Evolutionary conservation across 2,113 vertebrate genomes (phyloP), one percentile per base, ranked within the genome.

Genomic region (Scopus umbretta): DNA sequence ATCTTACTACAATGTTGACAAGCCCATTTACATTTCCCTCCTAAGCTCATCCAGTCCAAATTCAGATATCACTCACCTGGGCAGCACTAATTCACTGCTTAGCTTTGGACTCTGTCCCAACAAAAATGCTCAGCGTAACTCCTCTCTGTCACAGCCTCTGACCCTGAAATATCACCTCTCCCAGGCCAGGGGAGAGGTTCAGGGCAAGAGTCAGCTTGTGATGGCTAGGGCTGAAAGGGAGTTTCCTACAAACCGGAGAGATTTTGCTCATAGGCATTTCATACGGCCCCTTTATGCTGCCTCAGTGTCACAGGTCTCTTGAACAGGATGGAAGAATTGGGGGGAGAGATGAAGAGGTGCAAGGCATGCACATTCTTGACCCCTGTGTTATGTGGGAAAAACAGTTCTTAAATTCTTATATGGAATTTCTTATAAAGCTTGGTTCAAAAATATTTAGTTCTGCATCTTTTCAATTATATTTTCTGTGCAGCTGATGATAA

Each of bases 351-450:
- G n/a, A 78, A 62, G 15, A 73, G 19, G 67, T 18, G n/a, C 22
- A 55, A n/a, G 11, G 10, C 20, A 29, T 0, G 0, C 8, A 11
- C 3, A 1, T 59, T 71, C 61, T 66, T 71, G 32, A 70, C 27
- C 6, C 5, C 22, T 25, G 8, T 2, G 0, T 25, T 87, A 65
- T 12, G 2, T 34, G 20, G 5, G 56, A 38, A 73, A 89, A 84
- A 47, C 3, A 65, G 9, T 45, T 34, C 27, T 66, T 10, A 75
- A 50, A 74, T 67, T 71, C 26, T 63, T 82, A 27, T 2, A 43
- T 56, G n/a, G 11, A 88, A 83, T 50, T 71, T 36, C 12, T 75
- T 55, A 18, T 11, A 45, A 91, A 90, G 2, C 22, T 94, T 91
- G 0, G 12, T 80, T 85, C 3, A 66, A 68, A 93, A 94, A 40